Evolutionary conservation across 2,888 invertebrate species (phyloP).

Genomic region (Eledone cirrhosa): DNA sequence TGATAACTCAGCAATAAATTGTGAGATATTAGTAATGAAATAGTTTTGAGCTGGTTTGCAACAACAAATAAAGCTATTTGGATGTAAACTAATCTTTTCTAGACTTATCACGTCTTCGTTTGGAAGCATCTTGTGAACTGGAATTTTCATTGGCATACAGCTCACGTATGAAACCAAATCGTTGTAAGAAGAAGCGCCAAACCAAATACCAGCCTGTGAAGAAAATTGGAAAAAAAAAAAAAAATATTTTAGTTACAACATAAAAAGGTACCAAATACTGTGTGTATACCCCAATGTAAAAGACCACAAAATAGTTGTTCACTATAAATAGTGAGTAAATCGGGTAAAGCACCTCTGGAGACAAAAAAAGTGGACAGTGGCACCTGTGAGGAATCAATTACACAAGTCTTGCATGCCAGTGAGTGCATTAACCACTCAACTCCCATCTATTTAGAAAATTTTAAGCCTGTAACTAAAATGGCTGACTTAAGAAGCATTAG

Average conservation of each 20-base stretch:
- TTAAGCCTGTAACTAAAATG: too few species aligned
- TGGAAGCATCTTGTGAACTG: neutral
- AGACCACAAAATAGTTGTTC: too few species aligned
- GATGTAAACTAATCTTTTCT: slow-evolving; percentile 7
- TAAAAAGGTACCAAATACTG: neutral
- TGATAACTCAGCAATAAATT: too few species aligned
- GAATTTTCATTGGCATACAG: slow-evolving; percentile 64
- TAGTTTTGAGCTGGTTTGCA: neutral
- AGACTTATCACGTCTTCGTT: slow-evolving; percentile 16
- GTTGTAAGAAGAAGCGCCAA: slow-evolving; percentile 88
- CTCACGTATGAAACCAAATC: slow-evolving; percentile 87
- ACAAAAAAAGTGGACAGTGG: neutral
- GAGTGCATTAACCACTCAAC: too few species aligned
- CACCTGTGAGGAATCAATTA: too few species aligned
- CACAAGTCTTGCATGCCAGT: too few species aligned
- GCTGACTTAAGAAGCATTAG: too few species aligned
- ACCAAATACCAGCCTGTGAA: slow-evolving; percentile 69
- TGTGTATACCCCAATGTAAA: neutral
- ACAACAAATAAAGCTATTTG: neutral
- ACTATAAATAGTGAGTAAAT: neutral
- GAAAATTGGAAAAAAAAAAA: slow-evolving; percentile 15
- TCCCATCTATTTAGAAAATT: too few species aligned
- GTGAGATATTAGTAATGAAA: too few species aligned
- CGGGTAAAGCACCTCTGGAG: neutral
- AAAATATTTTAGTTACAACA: neutral